Base-by-base conservation (phyloP, 2,113 vertebrate species). In the Polypterus bichir region DNA sequence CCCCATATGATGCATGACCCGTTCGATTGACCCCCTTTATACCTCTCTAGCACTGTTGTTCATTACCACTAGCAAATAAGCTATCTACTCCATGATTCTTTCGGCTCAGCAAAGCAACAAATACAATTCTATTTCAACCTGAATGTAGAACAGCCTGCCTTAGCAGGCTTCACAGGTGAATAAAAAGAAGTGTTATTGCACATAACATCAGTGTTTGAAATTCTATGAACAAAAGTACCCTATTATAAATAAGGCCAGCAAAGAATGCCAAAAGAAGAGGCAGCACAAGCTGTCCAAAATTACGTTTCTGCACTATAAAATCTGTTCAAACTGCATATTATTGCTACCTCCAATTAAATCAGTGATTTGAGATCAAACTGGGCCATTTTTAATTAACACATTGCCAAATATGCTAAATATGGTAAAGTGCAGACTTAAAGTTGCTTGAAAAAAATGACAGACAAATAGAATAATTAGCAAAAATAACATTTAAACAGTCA, bases 1-100 rank as follows among this genome's bases (percentile, higher is more conserved):
- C 86, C 77, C 84, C 87, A 74, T 87, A 88, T 89, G 89, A 97
- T 85, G 87, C 76, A 83, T 66, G 73, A 88, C 85, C 90, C 77
- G 61, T 66, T 65, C 76, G 69, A 85, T 71, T 86, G 88, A 91
- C 89, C 90, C 91, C 91, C 86, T 91, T 86, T 80, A 87, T 77
- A 78, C 81, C 62, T 60, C 73, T 79, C 74, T 70, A 76, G 73
- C 72, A 68, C 71, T 65, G 64, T 71, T 73, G 73, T 68, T 83
- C 68, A 48, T 65, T 79, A 67, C 67, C 63, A 71, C 61, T 65
- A 64, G 64, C 78, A 68, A 68, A 64, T 59, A 69, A 74, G 61
- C 49, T 46, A 66, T 61, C 46, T 59, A 57, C 61, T 70, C 27
- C 68, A 59, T 0, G 60, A 61, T 64, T 73, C 70, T 65, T 69